Percentiles rank a stretch among this genome's conserved stretches.
These are phyloP conservation scores for Stenodera caucasica DNA, from an alignment of 2,888 invertebrate species.

Conservation along the genomic window DNA sequence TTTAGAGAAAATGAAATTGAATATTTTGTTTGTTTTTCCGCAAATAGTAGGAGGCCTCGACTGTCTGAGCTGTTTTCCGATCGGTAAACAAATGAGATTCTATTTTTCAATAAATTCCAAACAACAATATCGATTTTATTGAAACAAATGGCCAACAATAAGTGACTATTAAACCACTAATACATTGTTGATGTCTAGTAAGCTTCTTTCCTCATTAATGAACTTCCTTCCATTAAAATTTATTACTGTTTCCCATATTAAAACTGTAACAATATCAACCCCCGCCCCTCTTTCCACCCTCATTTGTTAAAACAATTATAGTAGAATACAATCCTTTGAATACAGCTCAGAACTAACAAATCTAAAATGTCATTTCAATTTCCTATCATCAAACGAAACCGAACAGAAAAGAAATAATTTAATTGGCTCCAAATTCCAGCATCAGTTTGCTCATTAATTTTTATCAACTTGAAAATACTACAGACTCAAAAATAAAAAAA, in stretches of 20 bases:
- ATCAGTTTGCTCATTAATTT: not conserved
- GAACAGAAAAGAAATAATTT: not conserved
- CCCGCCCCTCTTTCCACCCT: too few species aligned
- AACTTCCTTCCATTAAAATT: not conserved
- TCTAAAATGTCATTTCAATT: not conserved
- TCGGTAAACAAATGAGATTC: too few species aligned
- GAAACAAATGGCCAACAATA: slow-evolving; percentile 1
- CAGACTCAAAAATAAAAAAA: slow-evolving; percentile 30
- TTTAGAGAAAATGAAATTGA: too few species aligned
- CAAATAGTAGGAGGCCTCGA: too few species aligned
- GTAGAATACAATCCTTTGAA: not conserved
- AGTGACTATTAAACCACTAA: not conserved
- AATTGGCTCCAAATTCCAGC: slow-evolving; percentile 1
- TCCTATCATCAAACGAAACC: not conserved
- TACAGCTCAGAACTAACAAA: not conserved
- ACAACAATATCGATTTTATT: not conserved
- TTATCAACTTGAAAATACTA: slow-evolving; percentile 37
- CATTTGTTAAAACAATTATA: not conserved
- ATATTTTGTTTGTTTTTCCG: too few species aligned
- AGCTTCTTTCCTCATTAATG: not conserved
- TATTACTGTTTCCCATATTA: not conserved
- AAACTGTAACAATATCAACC: too few species aligned
- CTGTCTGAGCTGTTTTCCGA: too few species aligned
- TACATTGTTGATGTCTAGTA: not conserved
- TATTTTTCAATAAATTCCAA: not conserved